Evolutionary conservation across 1,140 invertebrate genomes (phyloP), one percentile per base, ranked within the genome.

Genomic region (Hermetia illucens): DNA sequence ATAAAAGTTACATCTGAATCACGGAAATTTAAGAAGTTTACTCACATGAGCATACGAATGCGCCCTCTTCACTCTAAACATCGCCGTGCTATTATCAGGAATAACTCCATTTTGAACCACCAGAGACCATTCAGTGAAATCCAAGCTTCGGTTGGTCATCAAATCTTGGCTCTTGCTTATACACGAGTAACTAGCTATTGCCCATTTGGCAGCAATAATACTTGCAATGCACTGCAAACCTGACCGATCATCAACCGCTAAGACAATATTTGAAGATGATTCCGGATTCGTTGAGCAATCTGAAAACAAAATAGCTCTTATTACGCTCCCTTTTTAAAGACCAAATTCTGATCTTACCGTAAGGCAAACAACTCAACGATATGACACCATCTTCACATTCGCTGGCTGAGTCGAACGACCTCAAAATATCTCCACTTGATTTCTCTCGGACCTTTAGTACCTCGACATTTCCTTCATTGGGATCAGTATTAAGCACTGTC

Each of bases 151-250:
- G n/a, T n/a, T n/a, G n/a, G n/a, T n/a, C n/a, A 34, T 16, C 9
- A 10, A 33, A 27, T 27, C 24, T 27, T 8, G 24, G 13, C 24
- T 27, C 27, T 36, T 15, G n/a, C 5, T 48, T 36, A 72, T 55
- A 37, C 72, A 75, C 1, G 66, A 69, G 41, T 70, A 71, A 45
- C 70, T 70, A 5, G 70, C 62, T 20, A 74, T 50, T n/a, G 64
- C 62, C 62, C 72, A 72, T 47, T 63, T 61, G 2, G 71, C 70
- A 33, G 67, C 61, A 21, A 75, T 46, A 13, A 74, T 51, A 38
- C 65, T 71, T 3, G 69, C 65, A 5, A 71, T 74, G 42, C 72
- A 75, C 41, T 65, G 57, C 21, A 62, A 52, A 29, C 69, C 66
- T 31, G 53, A 54, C 49, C 65, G 68, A 4, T 57, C 49, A 48